phyloP scores from a whole-genome alignment of 2,888 invertebrate species.

The Amphipoea oculea region DNA sequence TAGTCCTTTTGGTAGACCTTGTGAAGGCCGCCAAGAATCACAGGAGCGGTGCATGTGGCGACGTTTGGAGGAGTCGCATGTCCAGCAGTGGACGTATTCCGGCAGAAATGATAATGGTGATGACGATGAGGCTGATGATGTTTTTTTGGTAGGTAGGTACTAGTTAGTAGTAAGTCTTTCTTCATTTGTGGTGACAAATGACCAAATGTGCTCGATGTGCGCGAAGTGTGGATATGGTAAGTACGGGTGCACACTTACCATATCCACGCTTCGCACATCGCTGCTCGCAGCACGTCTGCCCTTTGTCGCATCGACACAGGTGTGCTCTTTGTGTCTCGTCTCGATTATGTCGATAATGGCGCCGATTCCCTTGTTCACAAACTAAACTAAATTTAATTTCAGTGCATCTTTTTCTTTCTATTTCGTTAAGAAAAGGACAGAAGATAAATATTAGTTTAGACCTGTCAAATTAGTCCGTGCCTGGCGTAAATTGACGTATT shows the following conservation, averaged over 20 bases:
- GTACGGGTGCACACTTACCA: too few species aligned
- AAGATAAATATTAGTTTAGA: too few species aligned
- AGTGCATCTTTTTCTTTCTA: too few species aligned
- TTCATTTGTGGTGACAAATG: too few species aligned
- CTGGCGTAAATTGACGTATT: too few species aligned
- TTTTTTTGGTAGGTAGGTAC: not conserved
- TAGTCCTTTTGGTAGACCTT: not conserved
- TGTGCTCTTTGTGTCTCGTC: constrained; percentile 34
- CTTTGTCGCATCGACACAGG: constrained; percentile 40
- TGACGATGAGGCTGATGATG: not conserved
- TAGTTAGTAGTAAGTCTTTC: not conserved
- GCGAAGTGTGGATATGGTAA: too few species aligned
- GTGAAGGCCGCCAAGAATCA: not conserved
- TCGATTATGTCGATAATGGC: constrained; percentile 29
- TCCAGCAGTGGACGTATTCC: not conserved
- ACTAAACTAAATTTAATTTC: too few species aligned
- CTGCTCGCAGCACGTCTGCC: not conserved
- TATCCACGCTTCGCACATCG: constrained; percentile 15
- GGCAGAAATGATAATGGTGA: not conserved
- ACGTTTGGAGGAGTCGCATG: not conserved
- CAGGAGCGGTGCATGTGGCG: not conserved
- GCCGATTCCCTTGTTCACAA: too few species aligned
- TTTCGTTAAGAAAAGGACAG: too few species aligned
- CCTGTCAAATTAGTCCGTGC: too few species aligned
- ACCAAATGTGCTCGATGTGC: too few species aligned